A percentile compares a stretch with the other conserved stretches of the same genome.
These are phyloP conservation scores for Cinclus cinclus DNA, from an alignment of 2,113 vertebrate genomes.

Conservation along the genomic window DNA sequence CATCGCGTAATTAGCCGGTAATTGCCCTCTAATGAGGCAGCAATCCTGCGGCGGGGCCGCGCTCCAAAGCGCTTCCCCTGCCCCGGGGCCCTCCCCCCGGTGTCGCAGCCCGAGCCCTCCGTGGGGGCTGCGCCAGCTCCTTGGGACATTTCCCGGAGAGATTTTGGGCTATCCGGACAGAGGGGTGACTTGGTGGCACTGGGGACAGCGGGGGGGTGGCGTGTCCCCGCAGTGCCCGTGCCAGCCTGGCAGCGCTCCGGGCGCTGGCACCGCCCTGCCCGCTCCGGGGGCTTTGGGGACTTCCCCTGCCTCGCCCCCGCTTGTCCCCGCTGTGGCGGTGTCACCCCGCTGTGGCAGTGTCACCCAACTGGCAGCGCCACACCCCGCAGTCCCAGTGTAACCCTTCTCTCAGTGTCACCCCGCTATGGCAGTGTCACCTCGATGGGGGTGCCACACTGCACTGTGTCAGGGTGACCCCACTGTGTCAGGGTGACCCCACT, in stretches of 20 bases:
- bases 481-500: no score
- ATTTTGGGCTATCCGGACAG: background rate
- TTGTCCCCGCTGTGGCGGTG: background rate
- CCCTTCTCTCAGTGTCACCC: background rate
- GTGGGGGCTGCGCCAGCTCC: background rate
- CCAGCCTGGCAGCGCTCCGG: background rate
- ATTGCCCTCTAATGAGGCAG: constrained; percentile 35
- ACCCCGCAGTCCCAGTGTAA: no score
- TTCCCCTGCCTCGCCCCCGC: background rate
- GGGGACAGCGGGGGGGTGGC: background rate
- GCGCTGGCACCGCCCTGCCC: background rate
- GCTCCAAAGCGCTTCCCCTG: background rate
- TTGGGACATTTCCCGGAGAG: rapidly evolving
- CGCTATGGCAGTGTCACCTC: background rate
- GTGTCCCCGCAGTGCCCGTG: background rate
- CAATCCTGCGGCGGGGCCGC: background rate
- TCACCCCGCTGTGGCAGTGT: rapidly evolving
- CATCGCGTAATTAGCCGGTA: background rate
- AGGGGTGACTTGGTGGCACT: background rate
- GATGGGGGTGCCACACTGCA: background rate
- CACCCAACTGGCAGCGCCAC: rapidly evolving
- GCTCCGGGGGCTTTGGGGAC: background rate
- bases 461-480: no score
- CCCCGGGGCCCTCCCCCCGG: background rate
- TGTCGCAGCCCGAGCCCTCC: background rate